Evolutionary conservation across 1,140 invertebrate species (phyloP).

Genomic region (Arion vulgaris): DNA sequence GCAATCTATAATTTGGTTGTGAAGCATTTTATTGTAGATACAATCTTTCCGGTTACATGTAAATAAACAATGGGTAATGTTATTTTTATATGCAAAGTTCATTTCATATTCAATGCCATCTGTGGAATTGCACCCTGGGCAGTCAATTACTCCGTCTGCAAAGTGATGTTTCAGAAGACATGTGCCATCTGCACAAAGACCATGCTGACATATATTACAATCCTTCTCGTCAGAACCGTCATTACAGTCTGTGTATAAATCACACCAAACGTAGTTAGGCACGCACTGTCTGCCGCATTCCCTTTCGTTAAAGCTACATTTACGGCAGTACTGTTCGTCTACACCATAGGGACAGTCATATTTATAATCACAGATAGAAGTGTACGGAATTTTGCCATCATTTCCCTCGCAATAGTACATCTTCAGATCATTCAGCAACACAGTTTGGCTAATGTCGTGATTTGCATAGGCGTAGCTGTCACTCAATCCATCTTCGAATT

Average conservation of each 20-base stretch:
- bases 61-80: background rate
- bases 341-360: background rate
- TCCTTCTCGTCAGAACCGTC: background rate
- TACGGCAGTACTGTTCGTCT: background rate
- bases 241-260: background rate
- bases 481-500: background rate
- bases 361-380: background rate
- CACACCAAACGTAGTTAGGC: background rate
- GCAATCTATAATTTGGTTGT: background rate
- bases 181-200: background rate
- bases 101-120: no score
- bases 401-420: background rate
- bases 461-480: background rate
- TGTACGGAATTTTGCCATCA: background rate
- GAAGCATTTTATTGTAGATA: background rate
- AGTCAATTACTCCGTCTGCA: constrained; percentile 20
- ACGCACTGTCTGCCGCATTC: background rate
- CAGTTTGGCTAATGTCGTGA: background rate
- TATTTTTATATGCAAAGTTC: background rate
- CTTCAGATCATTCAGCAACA: background rate
- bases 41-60: constrained; percentile 11
- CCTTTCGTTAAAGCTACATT: background rate
- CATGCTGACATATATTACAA: background rate
- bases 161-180: constrained; percentile 5
- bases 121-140: background rate